Percentiles rank a stretch among this genome's conserved stretches.
phyloP scores from a whole-genome alignment of 2,113 vertebrate species.

The Chionomys nivalis region DNA sequence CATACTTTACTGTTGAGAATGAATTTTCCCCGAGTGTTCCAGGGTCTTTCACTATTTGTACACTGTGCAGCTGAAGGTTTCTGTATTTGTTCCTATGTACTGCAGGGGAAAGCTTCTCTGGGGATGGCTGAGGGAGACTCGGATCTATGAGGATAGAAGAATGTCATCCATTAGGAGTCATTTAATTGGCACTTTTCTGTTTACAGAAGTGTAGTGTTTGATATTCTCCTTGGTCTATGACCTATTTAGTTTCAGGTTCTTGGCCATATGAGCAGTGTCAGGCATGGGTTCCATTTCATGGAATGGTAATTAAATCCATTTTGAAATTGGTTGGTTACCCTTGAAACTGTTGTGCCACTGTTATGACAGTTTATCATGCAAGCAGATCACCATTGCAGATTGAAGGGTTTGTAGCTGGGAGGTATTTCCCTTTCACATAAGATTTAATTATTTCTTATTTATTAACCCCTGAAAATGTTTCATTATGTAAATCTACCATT shows the following conservation, averaged over 20 bases:
- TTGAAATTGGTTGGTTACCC: neutral
- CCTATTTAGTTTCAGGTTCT: neutral
- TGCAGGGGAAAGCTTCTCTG: neutral
- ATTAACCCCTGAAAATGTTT: neutral
- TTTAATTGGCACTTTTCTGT: neutral
- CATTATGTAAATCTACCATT: neutral
- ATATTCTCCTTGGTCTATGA: neutral
- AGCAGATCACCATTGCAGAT: neutral
- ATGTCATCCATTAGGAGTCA: neutral
- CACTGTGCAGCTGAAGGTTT: neutral
- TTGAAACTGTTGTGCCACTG: neutral
- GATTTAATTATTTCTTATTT: neutral
- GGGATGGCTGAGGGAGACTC: neutral
- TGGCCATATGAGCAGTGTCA: neutral
- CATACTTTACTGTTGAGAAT: too few species aligned
- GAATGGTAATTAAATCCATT: neutral
- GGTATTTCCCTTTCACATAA: neutral
- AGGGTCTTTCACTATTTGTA: neutral
- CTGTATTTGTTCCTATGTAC: neutral
- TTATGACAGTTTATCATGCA: neutral
- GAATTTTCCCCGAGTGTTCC: neutral
- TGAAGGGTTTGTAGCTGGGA: neutral
- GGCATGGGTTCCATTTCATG: neutral
- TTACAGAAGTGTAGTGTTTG: neutral
- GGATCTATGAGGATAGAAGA: neutral